Percentiles rank a stretch among this genome's conserved stretches.
These are phyloP conservation scores for Myiopsitta monachus DNA, from an alignment of 2,113 vertebrate genomes.

Conservation along the genomic window DNA sequence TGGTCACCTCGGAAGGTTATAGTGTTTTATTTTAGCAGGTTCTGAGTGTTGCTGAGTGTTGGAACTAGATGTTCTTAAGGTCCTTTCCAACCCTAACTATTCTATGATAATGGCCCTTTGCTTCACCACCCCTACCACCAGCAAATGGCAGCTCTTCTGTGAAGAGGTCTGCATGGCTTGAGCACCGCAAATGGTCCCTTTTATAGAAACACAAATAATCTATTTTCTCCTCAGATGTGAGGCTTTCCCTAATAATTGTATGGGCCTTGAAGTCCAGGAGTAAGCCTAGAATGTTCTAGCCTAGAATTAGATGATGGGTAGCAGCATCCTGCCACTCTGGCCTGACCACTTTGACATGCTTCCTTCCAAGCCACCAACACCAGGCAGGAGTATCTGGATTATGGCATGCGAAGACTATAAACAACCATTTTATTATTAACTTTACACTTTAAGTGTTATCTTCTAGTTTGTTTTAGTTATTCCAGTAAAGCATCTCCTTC, in stretches of 20 bases:
- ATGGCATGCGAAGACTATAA: not conserved
- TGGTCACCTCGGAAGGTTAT: fast-evolving
- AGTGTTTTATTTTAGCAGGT: not conserved
- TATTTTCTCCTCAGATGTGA: not conserved
- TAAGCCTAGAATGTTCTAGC: not conserved
- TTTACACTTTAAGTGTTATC: not conserved
- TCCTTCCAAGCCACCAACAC: not conserved
- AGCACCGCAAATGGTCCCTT: fast-evolving
- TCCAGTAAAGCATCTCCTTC: not conserved
- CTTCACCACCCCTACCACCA: not conserved
- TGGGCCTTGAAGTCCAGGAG: not conserved
- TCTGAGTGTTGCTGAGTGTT: not conserved
- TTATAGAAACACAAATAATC: not conserved
- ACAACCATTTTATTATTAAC: not conserved
- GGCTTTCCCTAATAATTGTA: not conserved
- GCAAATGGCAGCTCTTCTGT: not conserved
- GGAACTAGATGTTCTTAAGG: not conserved
- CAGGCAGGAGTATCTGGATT: not conserved
- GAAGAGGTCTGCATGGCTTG: not conserved
- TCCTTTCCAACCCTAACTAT: not conserved
- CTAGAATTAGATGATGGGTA: not conserved
- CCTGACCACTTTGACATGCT: not conserved
- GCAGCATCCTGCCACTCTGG: not conserved
- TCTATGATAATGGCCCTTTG: not conserved
- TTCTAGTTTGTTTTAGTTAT: not conserved